These are phyloP conservation scores for Meteorus sp. DNA, from an alignment of 1,140 invertebrate genomes.

Conservation along the genomic window DNA sequence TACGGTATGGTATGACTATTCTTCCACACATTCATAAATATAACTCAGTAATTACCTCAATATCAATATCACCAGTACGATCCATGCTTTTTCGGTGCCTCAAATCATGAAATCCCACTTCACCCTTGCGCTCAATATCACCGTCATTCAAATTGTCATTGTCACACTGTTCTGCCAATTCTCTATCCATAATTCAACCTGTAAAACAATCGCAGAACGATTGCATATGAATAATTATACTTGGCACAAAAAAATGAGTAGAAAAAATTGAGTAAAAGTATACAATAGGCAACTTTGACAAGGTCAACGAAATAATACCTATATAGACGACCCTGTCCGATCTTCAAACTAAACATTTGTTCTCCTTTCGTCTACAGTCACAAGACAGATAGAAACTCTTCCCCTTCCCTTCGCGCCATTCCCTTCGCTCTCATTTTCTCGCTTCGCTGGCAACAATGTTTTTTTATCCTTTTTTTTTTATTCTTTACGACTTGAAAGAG, in stretches of 20 bases:
- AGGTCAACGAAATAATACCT: too few species aligned
- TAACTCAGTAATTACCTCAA: too few species aligned
- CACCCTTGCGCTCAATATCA: constrained; percentile 35
- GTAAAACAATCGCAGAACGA: background rate
- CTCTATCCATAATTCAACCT: constrained; percentile 36
- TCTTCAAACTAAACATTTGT: constrained; percentile 22
- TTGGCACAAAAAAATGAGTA: too few species aligned
- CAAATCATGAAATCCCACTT: constrained; percentile 37
- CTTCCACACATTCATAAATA: too few species aligned
- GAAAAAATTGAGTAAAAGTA: too few species aligned
- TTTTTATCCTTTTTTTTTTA: constrained; percentile 9
- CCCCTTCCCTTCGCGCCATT: constrained; percentile 1
- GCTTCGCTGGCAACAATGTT: constrained; percentile 19
- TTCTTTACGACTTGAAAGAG: background rate
- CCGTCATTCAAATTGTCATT: constrained; percentile 36
- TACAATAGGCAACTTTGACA: background rate
- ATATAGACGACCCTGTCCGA: background rate
- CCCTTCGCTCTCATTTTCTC: constrained; percentile 29
- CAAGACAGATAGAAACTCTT: background rate
- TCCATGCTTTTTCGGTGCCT: constrained; percentile 37
- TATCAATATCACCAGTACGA: constrained; percentile 17
- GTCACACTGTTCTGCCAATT: constrained; percentile 29
- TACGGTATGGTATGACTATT: background rate
- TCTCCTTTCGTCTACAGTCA: constrained; percentile 3
- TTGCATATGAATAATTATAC: too few species aligned